Percentiles rank a stretch among this genome's conserved stretches.
Evolutionary conservation across 2,113 vertebrate genomes (phyloP).

Genomic region (Hippoglossus stenolepis): DNA sequence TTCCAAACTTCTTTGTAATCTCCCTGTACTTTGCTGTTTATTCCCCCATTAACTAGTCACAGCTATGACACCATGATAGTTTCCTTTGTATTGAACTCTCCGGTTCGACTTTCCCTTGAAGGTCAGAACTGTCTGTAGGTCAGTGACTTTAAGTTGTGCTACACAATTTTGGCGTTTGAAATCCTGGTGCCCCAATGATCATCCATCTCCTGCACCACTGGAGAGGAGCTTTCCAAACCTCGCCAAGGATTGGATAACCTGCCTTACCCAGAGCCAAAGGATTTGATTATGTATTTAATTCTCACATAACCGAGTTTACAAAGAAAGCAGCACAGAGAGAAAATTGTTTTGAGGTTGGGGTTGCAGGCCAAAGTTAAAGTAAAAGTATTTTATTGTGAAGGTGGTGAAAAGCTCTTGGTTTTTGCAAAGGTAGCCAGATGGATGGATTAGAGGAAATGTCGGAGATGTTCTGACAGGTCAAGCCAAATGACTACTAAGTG

Average conservation of each 20-base stretch:
- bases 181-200: background rate
- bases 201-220: background rate
- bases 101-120: background rate
- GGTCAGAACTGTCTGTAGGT: background rate
- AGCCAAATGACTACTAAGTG: conserved; percentile 41
- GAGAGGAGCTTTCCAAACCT: conserved; percentile 8
- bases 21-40: too few species aligned
- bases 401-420: conserved; percentile 59
- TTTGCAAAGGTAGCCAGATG: conserved; percentile 40
- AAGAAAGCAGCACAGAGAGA: conserved; percentile 26
- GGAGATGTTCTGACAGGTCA: conserved; percentile 5
- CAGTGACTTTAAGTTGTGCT: background rate
- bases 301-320: conserved; percentile 33
- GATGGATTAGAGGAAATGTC: conserved; percentile 29
- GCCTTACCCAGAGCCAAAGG: conserved; percentile 16
- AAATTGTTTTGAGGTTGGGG: conserved; percentile 27
- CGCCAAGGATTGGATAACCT: conserved; percentile 28
- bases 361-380: conserved; percentile 40
- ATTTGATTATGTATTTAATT: conserved; percentile 37
- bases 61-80: background rate
- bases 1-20: too few species aligned
- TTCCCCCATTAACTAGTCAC: too few species aligned
- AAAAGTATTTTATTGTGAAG: conserved; percentile 44
- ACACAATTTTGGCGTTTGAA: background rate
- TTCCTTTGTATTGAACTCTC: background rate